Evolutionary conservation across 2,797 vertebrate species (phyloP).

Genomic region (Dendrocincla tyrannina): DNA sequence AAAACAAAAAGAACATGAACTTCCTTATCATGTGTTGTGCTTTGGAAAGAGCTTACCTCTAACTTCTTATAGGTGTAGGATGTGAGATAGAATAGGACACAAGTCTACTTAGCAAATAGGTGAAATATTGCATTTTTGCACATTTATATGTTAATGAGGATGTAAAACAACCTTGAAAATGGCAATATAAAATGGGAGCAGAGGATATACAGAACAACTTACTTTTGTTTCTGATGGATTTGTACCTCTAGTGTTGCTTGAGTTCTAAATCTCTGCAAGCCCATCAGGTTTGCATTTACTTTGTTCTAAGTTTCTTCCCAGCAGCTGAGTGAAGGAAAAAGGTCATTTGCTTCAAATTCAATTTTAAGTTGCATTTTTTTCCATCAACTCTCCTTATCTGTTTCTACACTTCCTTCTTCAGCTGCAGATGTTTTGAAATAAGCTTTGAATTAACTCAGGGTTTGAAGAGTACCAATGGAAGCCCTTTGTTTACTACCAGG

Average conservation of each 20-base stretch:
- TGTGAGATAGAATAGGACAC: neutral
- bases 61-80: neutral
- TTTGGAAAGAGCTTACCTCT: neutral
- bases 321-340: neutral
- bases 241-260: neutral
- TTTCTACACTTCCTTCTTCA: neutral
- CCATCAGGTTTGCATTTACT: neutral
- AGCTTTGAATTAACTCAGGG: neutral
- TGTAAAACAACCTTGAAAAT: neutral
- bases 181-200: neutral
- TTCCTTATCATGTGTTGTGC: neutral
- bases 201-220: neutral
- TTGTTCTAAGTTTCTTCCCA: neutral
- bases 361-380: neutral
- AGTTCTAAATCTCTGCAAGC: neutral
- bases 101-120: neutral
- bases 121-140: neutral
- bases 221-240: neutral
- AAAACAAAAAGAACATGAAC: neutral
- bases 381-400: neutral
- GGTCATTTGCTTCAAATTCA: neutral
- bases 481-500: neutral
- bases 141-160: neutral
- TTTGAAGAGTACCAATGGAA: neutral
- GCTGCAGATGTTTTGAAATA: neutral